Evolutionary conservation across 2,113 vertebrate genomes (phyloP).

Genomic region (Callipepla californica): DNA sequence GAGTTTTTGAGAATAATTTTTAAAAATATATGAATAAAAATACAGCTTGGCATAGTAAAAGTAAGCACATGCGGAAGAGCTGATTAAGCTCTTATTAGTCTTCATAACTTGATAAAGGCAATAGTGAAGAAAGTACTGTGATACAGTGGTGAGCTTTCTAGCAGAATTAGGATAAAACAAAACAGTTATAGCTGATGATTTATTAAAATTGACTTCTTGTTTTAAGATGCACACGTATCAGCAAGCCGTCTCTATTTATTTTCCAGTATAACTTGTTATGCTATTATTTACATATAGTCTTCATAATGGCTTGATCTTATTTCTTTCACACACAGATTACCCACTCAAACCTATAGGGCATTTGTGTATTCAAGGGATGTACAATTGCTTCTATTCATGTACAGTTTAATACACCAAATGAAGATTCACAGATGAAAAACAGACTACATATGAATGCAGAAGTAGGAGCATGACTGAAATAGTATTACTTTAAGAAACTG

Average conservation of each 20-base stretch:
- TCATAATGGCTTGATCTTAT: constrained; percentile 28
- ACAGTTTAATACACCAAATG: constrained; percentile 55
- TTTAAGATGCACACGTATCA: not conserved
- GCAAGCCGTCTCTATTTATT: constrained; percentile 57
- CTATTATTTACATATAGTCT: constrained; percentile 67
- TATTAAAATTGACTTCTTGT: not conserved
- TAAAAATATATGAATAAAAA: not conserved
- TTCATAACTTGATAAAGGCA: constrained; percentile 41
- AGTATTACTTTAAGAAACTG: constrained; percentile 16
- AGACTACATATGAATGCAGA: constrained; percentile 14
- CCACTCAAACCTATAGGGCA: constrained; percentile 22
- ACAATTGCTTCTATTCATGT: constrained; percentile 42
- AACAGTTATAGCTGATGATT: not conserved
- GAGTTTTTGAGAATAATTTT: not conserved
- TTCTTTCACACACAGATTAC: constrained; percentile 31
- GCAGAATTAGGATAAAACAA: constrained; percentile 62
- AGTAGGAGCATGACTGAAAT: constrained; percentile 23
- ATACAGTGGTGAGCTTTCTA: constrained; percentile 9
- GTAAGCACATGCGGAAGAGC: not conserved
- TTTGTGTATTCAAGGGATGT: not conserved
- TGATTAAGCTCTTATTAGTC: constrained; percentile 40
- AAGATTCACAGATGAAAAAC: constrained; percentile 52
- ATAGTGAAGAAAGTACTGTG: constrained; percentile 7
- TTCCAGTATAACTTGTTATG: constrained; percentile 59
- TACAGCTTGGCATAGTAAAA: not conserved